Evolutionary conservation across 64 coral and sea anemone genomes (phyloP).

Genomic region (Montipora sp.): DNA sequence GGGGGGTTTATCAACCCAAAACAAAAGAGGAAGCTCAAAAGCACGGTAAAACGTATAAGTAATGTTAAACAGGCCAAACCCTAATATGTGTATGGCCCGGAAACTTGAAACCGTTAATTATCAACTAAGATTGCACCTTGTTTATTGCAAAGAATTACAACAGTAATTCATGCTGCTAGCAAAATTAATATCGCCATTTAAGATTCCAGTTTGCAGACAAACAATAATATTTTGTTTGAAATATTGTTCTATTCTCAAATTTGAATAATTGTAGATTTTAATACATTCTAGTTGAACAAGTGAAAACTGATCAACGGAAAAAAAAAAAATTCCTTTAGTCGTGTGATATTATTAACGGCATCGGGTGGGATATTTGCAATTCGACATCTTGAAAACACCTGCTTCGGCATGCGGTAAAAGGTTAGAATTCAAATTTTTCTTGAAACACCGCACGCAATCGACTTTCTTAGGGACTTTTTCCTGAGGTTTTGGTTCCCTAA

Average conservation of each 20-base stretch:
- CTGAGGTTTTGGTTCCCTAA: too few species aligned
- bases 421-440: too few species aligned
- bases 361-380: neutral
- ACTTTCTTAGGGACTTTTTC: too few species aligned
- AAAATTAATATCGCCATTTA: neutral
- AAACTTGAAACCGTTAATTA: neutral
- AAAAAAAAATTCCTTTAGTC: neutral
- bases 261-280: neutral
- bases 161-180: neutral
- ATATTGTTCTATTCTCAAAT: neutral
- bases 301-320: neutral
- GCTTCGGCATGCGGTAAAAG: neutral
- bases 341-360: neutral
- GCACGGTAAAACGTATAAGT: too few species aligned
- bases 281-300: neutral
- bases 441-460: too few species aligned
- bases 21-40: too few species aligned
- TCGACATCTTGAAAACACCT: constrained; percentile 23
- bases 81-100: too few species aligned
- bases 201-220: neutral
- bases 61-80: too few species aligned
- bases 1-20: neutral
- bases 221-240: neutral
- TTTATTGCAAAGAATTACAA: neutral
- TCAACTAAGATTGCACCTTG: neutral